phyloP scores from a whole-genome alignment of 2,113 vertebrate species.

The Scophthalmus maximus region DNA sequence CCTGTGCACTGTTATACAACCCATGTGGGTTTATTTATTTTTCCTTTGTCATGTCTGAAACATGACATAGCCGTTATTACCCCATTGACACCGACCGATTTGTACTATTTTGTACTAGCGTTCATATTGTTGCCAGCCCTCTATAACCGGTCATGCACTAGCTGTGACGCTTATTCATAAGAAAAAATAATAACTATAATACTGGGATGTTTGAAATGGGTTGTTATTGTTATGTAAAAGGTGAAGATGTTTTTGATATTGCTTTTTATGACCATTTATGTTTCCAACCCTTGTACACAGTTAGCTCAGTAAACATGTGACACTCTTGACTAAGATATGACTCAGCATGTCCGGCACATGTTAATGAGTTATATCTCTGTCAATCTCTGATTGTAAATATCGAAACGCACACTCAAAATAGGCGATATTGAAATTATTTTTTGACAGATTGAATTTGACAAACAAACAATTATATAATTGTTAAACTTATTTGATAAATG shows the following conservation, averaged over 20 bases:
- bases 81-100: not conserved
- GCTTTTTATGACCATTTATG: not conserved
- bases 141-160: no score
- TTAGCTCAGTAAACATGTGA: constrained; percentile 43
- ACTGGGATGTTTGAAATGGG: no score
- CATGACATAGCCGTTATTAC: not conserved
- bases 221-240: not conserved
- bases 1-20: not conserved
- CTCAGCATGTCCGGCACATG: constrained; percentile 7
- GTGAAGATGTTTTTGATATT: not conserved
- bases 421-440: not conserved
- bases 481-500: not conserved
- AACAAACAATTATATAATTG: not conserved
- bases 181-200: no score
- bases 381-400: not conserved
- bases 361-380: not conserved
- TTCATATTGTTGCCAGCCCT: not conserved
- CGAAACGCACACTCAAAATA: no score
- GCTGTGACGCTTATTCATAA: no score
- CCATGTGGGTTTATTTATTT: no score
- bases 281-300: constrained; percentile 40
- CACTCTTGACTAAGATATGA: constrained; percentile 24
- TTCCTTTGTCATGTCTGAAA: no score
- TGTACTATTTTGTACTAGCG: not conserved
- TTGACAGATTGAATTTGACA: not conserved